Percentiles rank a stretch among this genome's conserved stretches.
phyloP scores from a whole-genome alignment of 2,888 invertebrate species.

The Gnatocerus cornutus region DNA sequence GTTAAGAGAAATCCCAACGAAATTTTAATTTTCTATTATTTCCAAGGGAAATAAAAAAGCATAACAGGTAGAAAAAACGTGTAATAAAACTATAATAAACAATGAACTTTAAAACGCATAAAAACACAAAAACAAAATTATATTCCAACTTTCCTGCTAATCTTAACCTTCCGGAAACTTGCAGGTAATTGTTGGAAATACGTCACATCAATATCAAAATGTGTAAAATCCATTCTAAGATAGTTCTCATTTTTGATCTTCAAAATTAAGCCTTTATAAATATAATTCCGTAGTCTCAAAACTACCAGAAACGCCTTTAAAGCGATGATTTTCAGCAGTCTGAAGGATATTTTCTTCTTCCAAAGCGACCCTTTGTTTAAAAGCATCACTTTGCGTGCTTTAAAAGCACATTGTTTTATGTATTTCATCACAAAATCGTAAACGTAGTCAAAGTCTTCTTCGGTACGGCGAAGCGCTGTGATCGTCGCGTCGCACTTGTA shows the following conservation, averaged over 20 bases:
- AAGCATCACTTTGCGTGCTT: conserved; percentile 42
- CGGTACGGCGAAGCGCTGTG: conserved; percentile 45
- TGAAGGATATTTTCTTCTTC: conserved; percentile 44
- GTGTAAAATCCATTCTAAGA: background rate
- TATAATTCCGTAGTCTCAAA: conserved; percentile 48
- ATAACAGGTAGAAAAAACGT: too few species aligned
- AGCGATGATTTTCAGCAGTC: conserved; percentile 48
- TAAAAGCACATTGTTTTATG: conserved; percentile 45
- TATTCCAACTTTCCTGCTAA: conserved; percentile 5
- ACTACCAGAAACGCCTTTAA: conserved; percentile 54
- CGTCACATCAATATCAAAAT: background rate
- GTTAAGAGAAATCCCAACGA: too few species aligned
- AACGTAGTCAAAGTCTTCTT: conserved; percentile 20
- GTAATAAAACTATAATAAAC: too few species aligned
- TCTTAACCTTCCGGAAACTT: background rate
- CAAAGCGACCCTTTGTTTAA: conserved; percentile 41
- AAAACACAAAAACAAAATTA: background rate
- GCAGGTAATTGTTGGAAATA: conserved; percentile 12
- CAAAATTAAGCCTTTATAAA: conserved; percentile 45
- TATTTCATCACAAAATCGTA: conserved; percentile 24
- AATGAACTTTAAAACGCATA: too few species aligned
- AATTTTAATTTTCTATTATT: too few species aligned
- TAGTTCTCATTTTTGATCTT: conserved; percentile 6
- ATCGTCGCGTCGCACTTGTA: conserved; percentile 55
- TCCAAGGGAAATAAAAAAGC: too few species aligned